A percentile compares a stretch with the other conserved stretches of the same genome.
phyloP scores from a whole-genome alignment of 2,797 vertebrate species.

The Halcyon chelicuti region DNA sequence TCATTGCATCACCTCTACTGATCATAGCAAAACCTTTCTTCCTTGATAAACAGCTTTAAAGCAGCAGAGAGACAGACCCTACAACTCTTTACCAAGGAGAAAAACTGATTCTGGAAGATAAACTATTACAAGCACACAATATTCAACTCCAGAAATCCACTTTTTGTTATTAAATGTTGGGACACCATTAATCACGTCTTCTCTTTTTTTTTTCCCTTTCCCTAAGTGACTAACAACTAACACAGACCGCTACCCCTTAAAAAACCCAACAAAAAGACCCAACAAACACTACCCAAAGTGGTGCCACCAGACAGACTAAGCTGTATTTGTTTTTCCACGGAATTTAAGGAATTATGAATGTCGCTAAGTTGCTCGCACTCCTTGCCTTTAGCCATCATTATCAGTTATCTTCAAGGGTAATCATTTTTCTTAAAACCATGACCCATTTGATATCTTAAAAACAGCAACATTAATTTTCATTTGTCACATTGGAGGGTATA shows the following conservation, averaged over 20 bases:
- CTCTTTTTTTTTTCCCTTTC: not conserved
- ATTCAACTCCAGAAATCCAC: not conserved
- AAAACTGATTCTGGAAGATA: not conserved
- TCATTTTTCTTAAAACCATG: conserved; percentile 78
- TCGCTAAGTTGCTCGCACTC: conserved; percentile 26
- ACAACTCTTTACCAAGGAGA: conserved; percentile 11
- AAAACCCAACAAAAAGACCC: not conserved
- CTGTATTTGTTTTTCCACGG: conserved; percentile 25
- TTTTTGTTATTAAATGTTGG: not conserved
- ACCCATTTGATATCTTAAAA: conserved; percentile 81
- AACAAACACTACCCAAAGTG: not conserved
- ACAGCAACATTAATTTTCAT: conserved; percentile 84
- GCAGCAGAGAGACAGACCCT: not conserved
- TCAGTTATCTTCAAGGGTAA: conserved; percentile 63
- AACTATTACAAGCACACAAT: not conserved
- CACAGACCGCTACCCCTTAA: not conserved
- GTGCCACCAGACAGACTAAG: not conserved
- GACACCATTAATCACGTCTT: not conserved
- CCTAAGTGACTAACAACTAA: conserved; percentile 23
- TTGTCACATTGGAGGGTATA: conserved; percentile 81
- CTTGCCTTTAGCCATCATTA: conserved; percentile 50
- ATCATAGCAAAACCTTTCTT: not conserved
- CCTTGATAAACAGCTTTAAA: not conserved
- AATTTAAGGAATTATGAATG: conserved; percentile 25
- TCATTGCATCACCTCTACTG: not conserved